phyloP scores from a whole-genome alignment of 2,113 vertebrate species.

The Murina feae region DNA sequence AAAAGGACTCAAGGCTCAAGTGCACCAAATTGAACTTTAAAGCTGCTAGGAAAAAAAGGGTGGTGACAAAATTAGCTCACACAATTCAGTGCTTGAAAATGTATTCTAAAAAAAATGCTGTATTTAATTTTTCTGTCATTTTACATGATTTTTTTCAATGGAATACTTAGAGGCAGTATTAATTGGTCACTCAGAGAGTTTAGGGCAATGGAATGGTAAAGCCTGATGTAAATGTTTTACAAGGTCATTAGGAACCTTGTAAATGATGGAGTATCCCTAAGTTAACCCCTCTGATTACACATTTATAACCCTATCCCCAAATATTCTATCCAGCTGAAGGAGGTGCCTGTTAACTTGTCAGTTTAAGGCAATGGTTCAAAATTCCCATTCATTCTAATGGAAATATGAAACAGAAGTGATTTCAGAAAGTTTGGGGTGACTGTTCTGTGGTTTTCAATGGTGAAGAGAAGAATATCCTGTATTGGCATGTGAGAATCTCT shows the following conservation, averaged over 20 bases:
- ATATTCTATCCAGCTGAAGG: conserved; percentile 2
- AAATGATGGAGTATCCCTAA: background rate
- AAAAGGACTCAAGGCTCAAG: background rate
- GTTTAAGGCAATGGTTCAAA: conserved; percentile 38
- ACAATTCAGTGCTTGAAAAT: background rate
- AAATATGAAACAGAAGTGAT: conserved; percentile 30
- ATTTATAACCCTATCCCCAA: background rate
- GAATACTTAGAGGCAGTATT: background rate
- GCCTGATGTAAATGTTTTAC: background rate
- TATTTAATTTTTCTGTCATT: background rate
- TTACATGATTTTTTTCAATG: background rate
- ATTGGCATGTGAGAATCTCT: background rate
- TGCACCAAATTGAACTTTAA: conserved; percentile 48
- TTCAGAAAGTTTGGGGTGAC: conserved; percentile 27
- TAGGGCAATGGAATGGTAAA: background rate
- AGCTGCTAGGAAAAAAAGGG: conserved; percentile 13
- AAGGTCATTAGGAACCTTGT: background rate
- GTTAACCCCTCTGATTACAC: background rate
- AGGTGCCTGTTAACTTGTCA: background rate
- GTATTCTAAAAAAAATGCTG: background rate
- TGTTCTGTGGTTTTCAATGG: background rate
- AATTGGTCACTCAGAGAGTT: background rate
- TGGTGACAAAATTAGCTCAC: conserved; percentile 17
- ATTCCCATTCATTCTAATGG: conserved; percentile 1
- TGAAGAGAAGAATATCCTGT: background rate